These are phyloP conservation scores for Diglossa cyanea DNA, from an alignment of 2,797 vertebrate genomes.

Conservation along the genomic window DNA sequence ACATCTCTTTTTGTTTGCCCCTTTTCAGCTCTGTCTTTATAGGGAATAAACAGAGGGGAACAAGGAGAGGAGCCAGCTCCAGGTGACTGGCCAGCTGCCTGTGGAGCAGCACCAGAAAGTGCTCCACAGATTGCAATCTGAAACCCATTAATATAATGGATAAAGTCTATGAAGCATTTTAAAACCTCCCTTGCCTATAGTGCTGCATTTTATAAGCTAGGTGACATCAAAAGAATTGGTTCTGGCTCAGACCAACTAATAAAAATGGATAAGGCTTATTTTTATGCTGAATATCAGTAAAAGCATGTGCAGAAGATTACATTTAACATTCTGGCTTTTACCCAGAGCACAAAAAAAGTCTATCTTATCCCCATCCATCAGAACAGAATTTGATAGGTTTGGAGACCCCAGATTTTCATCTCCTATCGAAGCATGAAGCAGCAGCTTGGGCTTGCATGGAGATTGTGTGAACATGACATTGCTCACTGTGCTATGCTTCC, in stretches of 20 bases:
- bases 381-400: conserved; percentile 4
- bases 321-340: conserved; percentile 71
- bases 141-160: conserved; percentile 66
- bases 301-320: conserved; percentile 74
- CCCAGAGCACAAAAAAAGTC: conserved; percentile 61
- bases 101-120: conserved; percentile 44
- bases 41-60: not conserved
- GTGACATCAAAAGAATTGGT: conserved; percentile 60
- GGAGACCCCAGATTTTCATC: conserved; percentile 2
- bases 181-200: conserved; percentile 58
- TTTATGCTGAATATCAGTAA: conserved; percentile 73
- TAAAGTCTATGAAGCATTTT: conserved; percentile 65
- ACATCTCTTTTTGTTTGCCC: not conserved
- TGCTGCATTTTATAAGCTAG: conserved; percentile 20
- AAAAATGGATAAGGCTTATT: conserved; percentile 71
- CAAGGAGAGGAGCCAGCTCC: conserved; percentile 36
- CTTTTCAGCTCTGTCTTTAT: not conserved
- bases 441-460: not conserved
- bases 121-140: conserved; percentile 52
- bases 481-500: not conserved
- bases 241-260: conserved; percentile 58
- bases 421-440: not conserved
- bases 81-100: conserved; percentile 63
- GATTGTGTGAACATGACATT: not conserved
- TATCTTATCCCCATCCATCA: conserved; percentile 63